Evolutionary conservation across 1,140 invertebrate genomes (phyloP).

Genomic region (Anastatus disparis): DNA sequence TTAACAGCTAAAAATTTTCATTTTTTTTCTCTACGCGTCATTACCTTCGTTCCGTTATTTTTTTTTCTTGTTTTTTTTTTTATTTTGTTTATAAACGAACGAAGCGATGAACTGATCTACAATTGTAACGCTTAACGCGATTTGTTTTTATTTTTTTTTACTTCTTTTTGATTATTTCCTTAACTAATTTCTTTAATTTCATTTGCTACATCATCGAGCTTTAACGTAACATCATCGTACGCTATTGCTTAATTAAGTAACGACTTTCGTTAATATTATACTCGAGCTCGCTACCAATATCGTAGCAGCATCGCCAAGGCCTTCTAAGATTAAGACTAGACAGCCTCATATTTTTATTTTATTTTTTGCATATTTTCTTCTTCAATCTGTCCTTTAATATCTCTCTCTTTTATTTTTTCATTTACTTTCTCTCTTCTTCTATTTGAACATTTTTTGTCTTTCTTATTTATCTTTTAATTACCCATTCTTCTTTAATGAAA

Average conservation of each 20-base stretch:
- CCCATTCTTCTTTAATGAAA: constrained; percentile 37
- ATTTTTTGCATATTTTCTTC: constrained; percentile 22
- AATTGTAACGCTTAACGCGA: constrained; percentile 13
- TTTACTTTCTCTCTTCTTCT: constrained; percentile 8
- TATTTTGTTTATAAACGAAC: constrained; percentile 45
- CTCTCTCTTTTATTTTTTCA: constrained; percentile 21
- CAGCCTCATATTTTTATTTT: constrained; percentile 57
- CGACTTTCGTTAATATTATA: too few relatives aligned
- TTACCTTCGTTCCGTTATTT: too few relatives aligned
- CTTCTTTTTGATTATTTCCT: background rate
- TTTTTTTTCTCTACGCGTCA: constrained; percentile 33
- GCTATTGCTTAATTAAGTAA: constrained; percentile 35
- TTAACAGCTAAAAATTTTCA: constrained; percentile 50
- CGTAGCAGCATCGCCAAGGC: constrained; percentile 51
- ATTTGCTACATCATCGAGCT: constrained; percentile 17
- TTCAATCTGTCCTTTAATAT: constrained; percentile 4
- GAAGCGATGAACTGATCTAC: constrained; percentile 35
- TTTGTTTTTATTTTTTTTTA: too few relatives aligned
- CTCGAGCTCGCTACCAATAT: constrained; percentile 10
- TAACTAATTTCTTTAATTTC: constrained; percentile 14
- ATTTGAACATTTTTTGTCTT: too few relatives aligned
- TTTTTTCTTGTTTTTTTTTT: too few relatives aligned
- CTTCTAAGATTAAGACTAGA: constrained; percentile 63
- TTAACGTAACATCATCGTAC: too few relatives aligned
- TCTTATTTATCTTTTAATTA: too few relatives aligned